Percentiles rank a stretch among this genome's conserved stretches.
These are phyloP conservation scores for Morphnarchus princeps DNA, from an alignment of 2,113 vertebrate species.

Conservation along the genomic window DNA sequence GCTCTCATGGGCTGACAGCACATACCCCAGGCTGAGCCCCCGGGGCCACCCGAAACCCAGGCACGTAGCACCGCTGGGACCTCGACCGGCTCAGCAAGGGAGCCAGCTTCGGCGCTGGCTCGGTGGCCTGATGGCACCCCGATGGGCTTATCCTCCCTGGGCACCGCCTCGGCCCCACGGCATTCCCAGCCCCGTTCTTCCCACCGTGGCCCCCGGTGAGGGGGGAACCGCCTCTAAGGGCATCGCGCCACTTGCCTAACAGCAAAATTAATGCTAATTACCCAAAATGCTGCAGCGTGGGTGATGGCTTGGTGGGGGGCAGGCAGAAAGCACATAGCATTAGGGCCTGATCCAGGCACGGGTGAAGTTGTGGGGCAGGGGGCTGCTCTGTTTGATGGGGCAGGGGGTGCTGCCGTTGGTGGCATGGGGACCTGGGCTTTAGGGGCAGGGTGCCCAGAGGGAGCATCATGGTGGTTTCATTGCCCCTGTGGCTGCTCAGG, in stretches of 20 bases:
- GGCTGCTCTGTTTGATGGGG: no score
- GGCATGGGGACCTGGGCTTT: neutral
- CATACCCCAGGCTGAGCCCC: neutral
- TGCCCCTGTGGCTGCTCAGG: no score
- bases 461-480: neutral
- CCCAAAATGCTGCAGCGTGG: neutral
- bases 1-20: neutral
- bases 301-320: neutral
- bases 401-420: no score
- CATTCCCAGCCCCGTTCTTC: neutral
- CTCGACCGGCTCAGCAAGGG: neutral
- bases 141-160: neutral
- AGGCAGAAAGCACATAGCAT: neutral
- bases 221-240: fast-evolving
- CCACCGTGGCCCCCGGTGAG: fast-evolving
- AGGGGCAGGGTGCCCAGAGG: neutral
- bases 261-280: neutral
- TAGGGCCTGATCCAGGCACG: neutral
- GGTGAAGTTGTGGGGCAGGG: neutral
- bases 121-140: neutral
- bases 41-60: neutral
- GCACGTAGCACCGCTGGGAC: neutral
- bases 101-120: neutral
- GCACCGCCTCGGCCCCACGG: fast-evolving
- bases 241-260: fast-evolving